A percentile compares a stretch with the other conserved stretches of the same genome.
Evolutionary conservation across 2,888 invertebrate genomes (phyloP).

Genomic region (Drosophila formosana): DNA sequence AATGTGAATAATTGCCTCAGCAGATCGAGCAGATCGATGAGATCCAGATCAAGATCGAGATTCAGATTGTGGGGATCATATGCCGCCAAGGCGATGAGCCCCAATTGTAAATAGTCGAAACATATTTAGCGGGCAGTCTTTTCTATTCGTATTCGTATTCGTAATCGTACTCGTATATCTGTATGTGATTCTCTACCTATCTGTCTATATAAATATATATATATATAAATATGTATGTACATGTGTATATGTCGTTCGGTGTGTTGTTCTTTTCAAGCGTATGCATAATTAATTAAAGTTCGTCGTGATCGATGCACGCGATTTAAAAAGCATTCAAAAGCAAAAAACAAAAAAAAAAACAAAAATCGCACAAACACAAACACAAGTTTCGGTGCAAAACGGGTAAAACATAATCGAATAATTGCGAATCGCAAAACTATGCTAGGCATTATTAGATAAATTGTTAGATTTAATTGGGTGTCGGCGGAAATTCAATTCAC

Average conservation of each 20-base stretch:
- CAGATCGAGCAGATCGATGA: conserved; percentile 43
- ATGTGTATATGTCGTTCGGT: background rate
- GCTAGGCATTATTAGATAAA: conserved; percentile 69
- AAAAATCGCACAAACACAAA: conserved; percentile 36
- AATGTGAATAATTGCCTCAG: conserved; percentile 28
- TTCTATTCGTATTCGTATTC: conserved; percentile 35
- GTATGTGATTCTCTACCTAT: conserved; percentile 26
- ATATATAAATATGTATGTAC: background rate
- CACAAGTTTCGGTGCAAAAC: conserved; percentile 84
- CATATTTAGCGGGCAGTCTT: conserved; percentile 37
- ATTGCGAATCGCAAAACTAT: conserved; percentile 61
- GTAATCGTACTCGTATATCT: conserved; percentile 29
- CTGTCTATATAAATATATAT: conserved; percentile 7
- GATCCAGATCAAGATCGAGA: conserved; percentile 44
- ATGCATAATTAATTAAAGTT: conserved; percentile 21
- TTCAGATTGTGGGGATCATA: conserved; percentile 48
- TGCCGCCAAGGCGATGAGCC: conserved; percentile 44
- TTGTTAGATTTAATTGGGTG: conserved; percentile 67
- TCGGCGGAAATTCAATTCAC: conserved; percentile 25
- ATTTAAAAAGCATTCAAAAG: conserved; percentile 22
- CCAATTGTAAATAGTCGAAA: conserved; percentile 54
- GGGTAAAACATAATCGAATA: conserved; percentile 69
- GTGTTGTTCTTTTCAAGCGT: too few relatives aligned
- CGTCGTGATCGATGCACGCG: conserved; percentile 12
- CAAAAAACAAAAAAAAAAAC: background rate